Percentiles rank a stretch among this genome's conserved stretches.
These are phyloP conservation scores for Gryllus bimaculatus DNA, from an alignment of 1,140 invertebrate genomes.

Conservation along the genomic window DNA sequence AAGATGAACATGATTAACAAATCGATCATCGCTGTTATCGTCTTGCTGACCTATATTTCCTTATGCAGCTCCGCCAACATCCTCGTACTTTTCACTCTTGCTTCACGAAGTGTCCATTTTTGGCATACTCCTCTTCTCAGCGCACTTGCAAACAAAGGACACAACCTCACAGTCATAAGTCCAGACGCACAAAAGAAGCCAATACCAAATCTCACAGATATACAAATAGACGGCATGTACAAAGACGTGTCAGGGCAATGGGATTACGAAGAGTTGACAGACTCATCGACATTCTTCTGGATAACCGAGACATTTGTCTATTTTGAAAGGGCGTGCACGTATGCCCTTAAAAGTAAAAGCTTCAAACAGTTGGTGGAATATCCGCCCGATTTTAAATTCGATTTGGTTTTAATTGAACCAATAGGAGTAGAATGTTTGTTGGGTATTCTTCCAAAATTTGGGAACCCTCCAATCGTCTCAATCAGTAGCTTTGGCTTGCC, in stretches of 20 bases:
- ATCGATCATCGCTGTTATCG: too few species aligned
- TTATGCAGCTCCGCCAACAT: constrained; percentile 21
- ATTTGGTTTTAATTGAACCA: constrained; percentile 48
- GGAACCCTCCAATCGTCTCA: constrained; percentile 34
- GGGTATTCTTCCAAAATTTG: constrained; percentile 33
- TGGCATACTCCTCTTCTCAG: constrained; percentile 5
- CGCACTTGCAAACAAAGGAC: not conserved
- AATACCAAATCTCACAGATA: constrained; percentile 27
- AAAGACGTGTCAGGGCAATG: not conserved
- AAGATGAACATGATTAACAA: too few species aligned
- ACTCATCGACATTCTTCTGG: not conserved
- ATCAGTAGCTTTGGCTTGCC: constrained; percentile 3
- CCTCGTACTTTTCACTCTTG: constrained; percentile 8
- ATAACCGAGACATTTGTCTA: too few species aligned
- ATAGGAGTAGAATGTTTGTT: constrained; percentile 43
- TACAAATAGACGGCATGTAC: not conserved
- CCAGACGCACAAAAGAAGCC: constrained; percentile 28
- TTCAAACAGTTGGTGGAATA: not conserved
- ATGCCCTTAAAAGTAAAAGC: not conserved
- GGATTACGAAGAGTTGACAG: not conserved
- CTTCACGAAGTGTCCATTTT: constrained; percentile 8
- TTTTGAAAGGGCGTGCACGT: not conserved
- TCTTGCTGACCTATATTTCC: too few species aligned
- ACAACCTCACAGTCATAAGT: constrained; percentile 24
- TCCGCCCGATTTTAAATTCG: constrained; percentile 24